Conservation (phyloP, 2,888 invertebrate species). For the Sarcophaga carnaria region DNA sequence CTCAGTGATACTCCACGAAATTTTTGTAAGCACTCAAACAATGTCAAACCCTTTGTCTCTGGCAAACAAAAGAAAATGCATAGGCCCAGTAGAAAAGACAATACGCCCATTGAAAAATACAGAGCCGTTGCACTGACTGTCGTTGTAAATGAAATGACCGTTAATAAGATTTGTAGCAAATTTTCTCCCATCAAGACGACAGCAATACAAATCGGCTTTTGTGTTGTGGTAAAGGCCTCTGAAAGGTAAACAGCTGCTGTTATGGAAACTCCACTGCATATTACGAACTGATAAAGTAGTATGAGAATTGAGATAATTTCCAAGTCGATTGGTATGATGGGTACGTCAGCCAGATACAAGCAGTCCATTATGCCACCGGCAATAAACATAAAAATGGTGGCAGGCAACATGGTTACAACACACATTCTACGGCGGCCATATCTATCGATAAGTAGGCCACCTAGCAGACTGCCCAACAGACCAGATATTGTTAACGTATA, state of each 20-base stretch:
- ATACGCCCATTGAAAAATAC: constrained; percentile 75
- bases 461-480: constrained; percentile 75
- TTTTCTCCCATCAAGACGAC: constrained; percentile 75
- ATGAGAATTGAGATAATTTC: constrained; percentile 75
- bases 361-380: constrained; percentile 77
- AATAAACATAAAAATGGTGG: constrained; percentile 76
- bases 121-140: constrained; percentile 72
- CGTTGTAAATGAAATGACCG: constrained; percentile 72
- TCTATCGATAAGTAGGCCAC: constrained; percentile 76
- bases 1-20: constrained; percentile 71
- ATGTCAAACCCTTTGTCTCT: constrained; percentile 76
- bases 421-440: constrained; percentile 76
- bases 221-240: constrained; percentile 77
- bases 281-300: constrained; percentile 76
- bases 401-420: constrained; percentile 74
- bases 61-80: constrained; percentile 76
- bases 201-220: constrained; percentile 76
- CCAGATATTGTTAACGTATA: constrained; percentile 76
- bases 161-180: constrained; percentile 75
- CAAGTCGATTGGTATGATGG: constrained; percentile 73
- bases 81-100: constrained; percentile 75
- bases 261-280: constrained; percentile 76
- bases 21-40: constrained; percentile 77
- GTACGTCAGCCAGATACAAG: constrained; percentile 71
- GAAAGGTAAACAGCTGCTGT: constrained; percentile 77